These are phyloP conservation scores for Chloromyia formosa DNA, from an alignment of 2,888 invertebrate genomes.

Conservation along the genomic window DNA sequence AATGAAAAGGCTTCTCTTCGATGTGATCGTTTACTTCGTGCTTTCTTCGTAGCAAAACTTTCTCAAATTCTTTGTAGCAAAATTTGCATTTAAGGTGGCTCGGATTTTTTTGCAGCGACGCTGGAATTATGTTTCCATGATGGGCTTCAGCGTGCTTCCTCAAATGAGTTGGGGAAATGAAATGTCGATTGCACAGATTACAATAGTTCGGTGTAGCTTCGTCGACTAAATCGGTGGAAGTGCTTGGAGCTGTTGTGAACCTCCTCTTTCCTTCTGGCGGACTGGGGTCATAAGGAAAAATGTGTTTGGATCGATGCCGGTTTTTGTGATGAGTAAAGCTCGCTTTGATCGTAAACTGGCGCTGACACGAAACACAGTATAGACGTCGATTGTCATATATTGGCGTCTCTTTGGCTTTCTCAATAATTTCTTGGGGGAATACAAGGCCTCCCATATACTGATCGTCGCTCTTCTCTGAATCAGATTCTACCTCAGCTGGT, in stretches of 20 bases:
- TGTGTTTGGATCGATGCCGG: neutral
- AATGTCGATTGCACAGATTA: slow-evolving; percentile 4
- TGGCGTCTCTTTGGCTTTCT: slow-evolving; percentile 45
- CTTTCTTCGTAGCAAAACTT: slow-evolving; percentile 36
- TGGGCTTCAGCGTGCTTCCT: neutral
- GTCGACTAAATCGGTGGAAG: neutral
- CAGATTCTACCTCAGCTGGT: too few relatives aligned
- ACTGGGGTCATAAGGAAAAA: neutral
- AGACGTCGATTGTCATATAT: slow-evolving; percentile 13
- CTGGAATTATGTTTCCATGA: slow-evolving; percentile 1
- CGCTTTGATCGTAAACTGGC: neutral
- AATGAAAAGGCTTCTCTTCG: slow-evolving; percentile 43
- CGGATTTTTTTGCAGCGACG: neutral
- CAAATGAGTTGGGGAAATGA: neutral
- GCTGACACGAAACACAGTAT: neutral
- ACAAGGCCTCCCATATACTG: too few relatives aligned
- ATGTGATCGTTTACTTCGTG: slow-evolving; percentile 47
- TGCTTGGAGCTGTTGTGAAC: too few relatives aligned
- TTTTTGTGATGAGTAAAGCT: neutral
- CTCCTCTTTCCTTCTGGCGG: neutral
- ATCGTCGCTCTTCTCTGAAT: too few relatives aligned
- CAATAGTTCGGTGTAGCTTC: slow-evolving; percentile 10
- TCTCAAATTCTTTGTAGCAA: slow-evolving; percentile 48
- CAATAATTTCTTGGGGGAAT: too few relatives aligned
- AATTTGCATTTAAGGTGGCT: slow-evolving; percentile 46